Evolutionary conservation across 2,113 vertebrate genomes (phyloP).

Genomic region (Terrapene triunguis): DNA sequence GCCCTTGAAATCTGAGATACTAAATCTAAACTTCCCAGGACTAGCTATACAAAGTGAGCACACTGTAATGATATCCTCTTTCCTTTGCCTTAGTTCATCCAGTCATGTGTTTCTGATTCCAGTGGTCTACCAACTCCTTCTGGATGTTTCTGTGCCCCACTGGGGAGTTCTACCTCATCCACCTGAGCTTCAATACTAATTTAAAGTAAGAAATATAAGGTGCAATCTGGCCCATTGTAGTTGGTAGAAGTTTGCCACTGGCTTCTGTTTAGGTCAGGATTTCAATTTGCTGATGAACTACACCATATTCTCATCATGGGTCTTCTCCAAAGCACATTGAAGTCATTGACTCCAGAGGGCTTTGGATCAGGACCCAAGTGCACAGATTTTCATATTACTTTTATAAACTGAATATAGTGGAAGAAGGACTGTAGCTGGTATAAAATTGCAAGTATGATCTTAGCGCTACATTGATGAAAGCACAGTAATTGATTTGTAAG

Average conservation of each 20-base stretch:
- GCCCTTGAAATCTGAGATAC: too few relatives aligned
- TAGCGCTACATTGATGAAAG: constrained; percentile 37
- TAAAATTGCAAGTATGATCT: constrained; percentile 13
- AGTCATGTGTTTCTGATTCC: background rate
- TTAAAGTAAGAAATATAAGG: too few relatives aligned
- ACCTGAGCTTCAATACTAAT: too few relatives aligned
- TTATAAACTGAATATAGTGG: background rate
- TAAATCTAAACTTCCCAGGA: too few relatives aligned
- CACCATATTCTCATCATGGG: background rate
- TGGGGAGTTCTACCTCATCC: too few relatives aligned
- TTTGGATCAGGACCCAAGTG: background rate
- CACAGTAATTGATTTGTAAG: constrained; percentile 33
- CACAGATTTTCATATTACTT: background rate
- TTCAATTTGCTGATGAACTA: too few relatives aligned
- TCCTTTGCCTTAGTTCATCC: too few relatives aligned
- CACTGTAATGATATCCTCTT: too few relatives aligned
- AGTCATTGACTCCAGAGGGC: background rate
- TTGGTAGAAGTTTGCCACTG: too few relatives aligned
- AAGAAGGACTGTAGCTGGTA: background rate
- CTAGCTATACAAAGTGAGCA: too few relatives aligned
- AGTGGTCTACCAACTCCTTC: background rate
- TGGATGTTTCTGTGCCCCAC: background rate
- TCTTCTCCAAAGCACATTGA: constrained; percentile 19
- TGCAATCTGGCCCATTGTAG: too few relatives aligned
- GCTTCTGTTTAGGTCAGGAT: too few relatives aligned